These are phyloP conservation scores for Catocala sponsa DNA, from an alignment of 2,888 invertebrate species.

Conservation along the genomic window DNA sequence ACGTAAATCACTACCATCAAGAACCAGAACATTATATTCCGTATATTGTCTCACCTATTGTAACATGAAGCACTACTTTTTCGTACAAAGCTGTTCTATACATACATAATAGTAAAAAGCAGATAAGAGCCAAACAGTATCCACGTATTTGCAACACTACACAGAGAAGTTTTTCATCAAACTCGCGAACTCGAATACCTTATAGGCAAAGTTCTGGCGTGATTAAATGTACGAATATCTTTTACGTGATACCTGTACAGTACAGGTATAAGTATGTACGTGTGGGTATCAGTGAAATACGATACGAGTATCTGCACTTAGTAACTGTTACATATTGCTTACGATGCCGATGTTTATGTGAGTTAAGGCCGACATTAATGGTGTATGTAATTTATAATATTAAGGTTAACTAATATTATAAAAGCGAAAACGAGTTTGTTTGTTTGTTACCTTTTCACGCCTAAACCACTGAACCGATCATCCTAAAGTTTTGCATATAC, in stretches of 20 bases:
- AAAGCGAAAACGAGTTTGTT: too few species aligned
- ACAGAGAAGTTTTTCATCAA: slow-evolving; percentile 57
- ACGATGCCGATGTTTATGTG: too few species aligned
- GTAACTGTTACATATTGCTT: neutral
- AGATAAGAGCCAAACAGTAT: neutral
- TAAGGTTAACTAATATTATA: too few species aligned
- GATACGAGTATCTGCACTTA: slow-evolving; percentile 11
- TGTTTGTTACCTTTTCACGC: too few species aligned
- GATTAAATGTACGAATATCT: slow-evolving; percentile 53
- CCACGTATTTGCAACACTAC: slow-evolving; percentile 36
- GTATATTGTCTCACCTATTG: too few species aligned
- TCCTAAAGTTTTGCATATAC: too few species aligned
- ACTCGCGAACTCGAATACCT: slow-evolving; percentile 40
- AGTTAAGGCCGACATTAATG: neutral
- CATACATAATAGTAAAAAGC: neutral
- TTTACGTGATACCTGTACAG: slow-evolving; percentile 21
- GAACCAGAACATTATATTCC: too few species aligned
- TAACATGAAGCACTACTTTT: too few species aligned
- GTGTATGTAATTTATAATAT: too few species aligned
- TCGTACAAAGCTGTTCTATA: neutral
- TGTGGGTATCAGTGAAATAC: slow-evolving; percentile 6
- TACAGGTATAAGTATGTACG: neutral
- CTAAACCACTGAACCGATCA: too few species aligned
- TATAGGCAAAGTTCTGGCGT: slow-evolving; percentile 49
- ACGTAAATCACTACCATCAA: too few species aligned